These are phyloP conservation scores for Psylliodes chrysocephalus DNA, from an alignment of 2,888 invertebrate genomes.

Conservation along the genomic window DNA sequence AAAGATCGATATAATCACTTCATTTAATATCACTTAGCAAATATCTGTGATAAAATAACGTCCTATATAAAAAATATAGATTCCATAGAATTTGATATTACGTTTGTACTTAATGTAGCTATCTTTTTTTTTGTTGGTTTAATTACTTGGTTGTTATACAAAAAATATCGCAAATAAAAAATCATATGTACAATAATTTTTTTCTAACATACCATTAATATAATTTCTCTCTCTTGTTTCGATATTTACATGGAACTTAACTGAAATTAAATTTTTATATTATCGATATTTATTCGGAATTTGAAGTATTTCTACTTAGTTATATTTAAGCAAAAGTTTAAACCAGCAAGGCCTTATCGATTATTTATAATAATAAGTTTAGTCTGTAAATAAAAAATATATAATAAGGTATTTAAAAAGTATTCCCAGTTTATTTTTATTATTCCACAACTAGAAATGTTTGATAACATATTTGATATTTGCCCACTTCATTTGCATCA, in stretches of 20 bases:
- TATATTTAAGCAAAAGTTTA: not conserved
- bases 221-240: too few species aligned
- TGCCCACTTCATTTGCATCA: too few species aligned
- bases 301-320: not conserved
- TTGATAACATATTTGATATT: too few species aligned
- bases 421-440: too few species aligned
- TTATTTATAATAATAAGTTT: not conserved
- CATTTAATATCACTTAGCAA: conserved; percentile 26
- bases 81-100: conserved; percentile 1
- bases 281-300: too few species aligned
- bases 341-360: not conserved
- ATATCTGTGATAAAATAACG: conserved; percentile 30
- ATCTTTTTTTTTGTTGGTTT: not conserved
- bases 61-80: conserved; percentile 4
- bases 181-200: too few species aligned
- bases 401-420: too few species aligned
- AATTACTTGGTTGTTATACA: not conserved
- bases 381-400: not conserved
- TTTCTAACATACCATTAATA: too few species aligned
- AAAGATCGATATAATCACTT: conserved; percentile 26
- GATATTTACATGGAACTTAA: not conserved
- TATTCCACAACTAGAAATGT: too few species aligned
- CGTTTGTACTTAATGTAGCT: not conserved
- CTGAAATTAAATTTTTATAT: too few species aligned
- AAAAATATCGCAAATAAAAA: not conserved